A percentile compares a stretch with the other conserved stretches of the same genome.
Evolutionary conservation across 2,113 vertebrate genomes (phyloP).

Genomic region (Mionectes macconnelli): DNA sequence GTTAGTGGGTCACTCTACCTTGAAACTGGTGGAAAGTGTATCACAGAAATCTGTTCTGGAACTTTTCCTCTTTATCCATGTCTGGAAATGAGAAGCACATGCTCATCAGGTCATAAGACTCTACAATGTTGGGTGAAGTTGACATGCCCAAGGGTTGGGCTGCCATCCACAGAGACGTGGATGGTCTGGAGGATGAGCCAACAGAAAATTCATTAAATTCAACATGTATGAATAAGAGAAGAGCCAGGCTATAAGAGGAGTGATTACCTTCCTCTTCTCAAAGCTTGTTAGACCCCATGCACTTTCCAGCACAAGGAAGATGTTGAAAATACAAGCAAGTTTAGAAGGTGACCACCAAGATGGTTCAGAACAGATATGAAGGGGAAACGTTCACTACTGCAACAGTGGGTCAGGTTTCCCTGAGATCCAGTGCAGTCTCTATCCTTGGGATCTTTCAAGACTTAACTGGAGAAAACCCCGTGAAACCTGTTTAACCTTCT

Average conservation of each 20-base stretch:
- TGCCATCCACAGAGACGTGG: background rate
- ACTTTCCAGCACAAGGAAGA: background rate
- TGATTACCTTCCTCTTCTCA: background rate
- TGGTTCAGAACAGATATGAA: background rate
- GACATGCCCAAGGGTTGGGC: background rate
- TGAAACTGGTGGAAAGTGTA: background rate
- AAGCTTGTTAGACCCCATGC: background rate
- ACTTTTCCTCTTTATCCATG: background rate
- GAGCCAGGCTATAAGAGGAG: background rate
- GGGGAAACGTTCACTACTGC: background rate
- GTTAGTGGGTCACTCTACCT: background rate
- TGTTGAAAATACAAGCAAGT: background rate
- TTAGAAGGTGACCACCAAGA: background rate
- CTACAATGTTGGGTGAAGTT: background rate
- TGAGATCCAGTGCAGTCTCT: background rate
- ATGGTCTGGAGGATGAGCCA: background rate
- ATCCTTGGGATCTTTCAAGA: background rate
- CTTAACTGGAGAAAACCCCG: background rate
- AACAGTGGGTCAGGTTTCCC: background rate
- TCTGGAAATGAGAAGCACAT: background rate
- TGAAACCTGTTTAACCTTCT: background rate
- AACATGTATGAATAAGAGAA: background rate
- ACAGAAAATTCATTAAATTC: background rate
- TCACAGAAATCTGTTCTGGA: background rate
- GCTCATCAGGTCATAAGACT: background rate